A percentile compares a stretch with the other conserved stretches of the same genome.
Evolutionary conservation across 2,888 invertebrate genomes (phyloP).

Genomic region (Habroteleia sp.): DNA sequence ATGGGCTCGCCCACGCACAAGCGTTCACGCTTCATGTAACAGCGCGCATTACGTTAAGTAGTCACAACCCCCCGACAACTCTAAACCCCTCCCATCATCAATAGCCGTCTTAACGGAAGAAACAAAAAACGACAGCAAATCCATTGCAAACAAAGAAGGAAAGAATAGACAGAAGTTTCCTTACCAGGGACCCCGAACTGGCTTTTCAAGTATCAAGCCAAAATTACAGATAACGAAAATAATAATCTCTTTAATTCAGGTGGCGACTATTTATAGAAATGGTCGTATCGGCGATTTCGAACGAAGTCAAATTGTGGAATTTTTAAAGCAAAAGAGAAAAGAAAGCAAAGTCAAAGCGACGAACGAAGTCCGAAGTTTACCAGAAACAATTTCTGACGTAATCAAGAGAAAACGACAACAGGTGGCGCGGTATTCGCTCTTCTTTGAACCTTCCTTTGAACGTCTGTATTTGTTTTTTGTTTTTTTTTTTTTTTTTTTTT

Average conservation of each 20-base stretch:
- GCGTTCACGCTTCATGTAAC: conserved; percentile 87
- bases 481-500: too few species aligned
- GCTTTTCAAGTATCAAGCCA: neutral
- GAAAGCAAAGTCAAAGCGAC: too few species aligned
- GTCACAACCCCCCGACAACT: conserved; percentile 71
- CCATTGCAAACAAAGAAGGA: neutral
- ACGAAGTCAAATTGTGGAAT: too few species aligned
- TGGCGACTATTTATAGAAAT: conserved; percentile 6
- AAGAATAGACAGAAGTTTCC: too few species aligned
- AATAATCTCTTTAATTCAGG: conserved; percentile 11
- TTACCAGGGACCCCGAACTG: neutral
- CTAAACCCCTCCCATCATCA: conserved; percentile 63
- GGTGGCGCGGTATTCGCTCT: too few species aligned
- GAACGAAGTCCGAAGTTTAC: too few species aligned
- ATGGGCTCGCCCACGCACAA: conserved; percentile 91
- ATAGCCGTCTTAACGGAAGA: conserved; percentile 60
- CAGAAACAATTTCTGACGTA: too few species aligned
- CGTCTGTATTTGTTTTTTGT: too few species aligned
- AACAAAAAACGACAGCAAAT: conserved; percentile 7
- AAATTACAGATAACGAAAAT: conserved; percentile 5
- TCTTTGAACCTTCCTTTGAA: too few species aligned
- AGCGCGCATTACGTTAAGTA: conserved; percentile 76
- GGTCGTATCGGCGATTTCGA: neutral
- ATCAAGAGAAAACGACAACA: too few species aligned
- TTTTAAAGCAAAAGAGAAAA: too few species aligned